phyloP scores from a whole-genome alignment of 2,888 invertebrate genomes.

The Orchesellides sinensis region DNA sequence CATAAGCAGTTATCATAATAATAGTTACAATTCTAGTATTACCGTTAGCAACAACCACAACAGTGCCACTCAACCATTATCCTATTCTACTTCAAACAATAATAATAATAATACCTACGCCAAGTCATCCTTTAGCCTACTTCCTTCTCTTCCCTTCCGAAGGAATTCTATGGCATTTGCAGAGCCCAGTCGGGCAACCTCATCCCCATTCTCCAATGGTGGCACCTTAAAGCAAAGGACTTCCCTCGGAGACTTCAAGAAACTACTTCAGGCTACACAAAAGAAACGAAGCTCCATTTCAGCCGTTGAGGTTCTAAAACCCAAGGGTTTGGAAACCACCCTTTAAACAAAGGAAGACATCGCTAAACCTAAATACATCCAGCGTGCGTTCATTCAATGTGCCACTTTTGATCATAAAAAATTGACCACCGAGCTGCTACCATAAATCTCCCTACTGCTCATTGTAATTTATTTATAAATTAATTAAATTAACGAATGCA shows the following conservation, averaged over 20 bases:
- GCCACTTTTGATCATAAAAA: no score
- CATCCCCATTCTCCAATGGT: conserved; percentile 6
- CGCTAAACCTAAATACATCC: no score
- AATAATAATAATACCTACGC: background rate
- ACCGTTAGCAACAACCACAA: no score
- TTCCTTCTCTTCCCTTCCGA: conserved; percentile 54
- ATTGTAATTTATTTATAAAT: no score
- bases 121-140: conserved; percentile 26
- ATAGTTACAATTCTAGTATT: background rate
- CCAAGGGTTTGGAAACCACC: conserved; percentile 71
- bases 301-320: conserved; percentile 74
- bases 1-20: conserved; percentile 11
- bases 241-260: conserved; percentile 72
- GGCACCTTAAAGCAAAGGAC: conserved; percentile 56
- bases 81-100: background rate
- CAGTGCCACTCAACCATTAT: no score
- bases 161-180: conserved; percentile 62
- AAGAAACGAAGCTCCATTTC: conserved; percentile 71
- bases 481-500: no score
- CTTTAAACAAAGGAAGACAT: conserved; percentile 56
- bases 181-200: conserved; percentile 14
- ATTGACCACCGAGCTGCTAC: no score
- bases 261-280: conserved; percentile 70
- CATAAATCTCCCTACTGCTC: no score
- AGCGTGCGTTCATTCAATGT: no score